Evolutionary conservation across 2,113 vertebrate genomes (phyloP).

Genomic region (Herpailurus yagouaroundi): DNA sequence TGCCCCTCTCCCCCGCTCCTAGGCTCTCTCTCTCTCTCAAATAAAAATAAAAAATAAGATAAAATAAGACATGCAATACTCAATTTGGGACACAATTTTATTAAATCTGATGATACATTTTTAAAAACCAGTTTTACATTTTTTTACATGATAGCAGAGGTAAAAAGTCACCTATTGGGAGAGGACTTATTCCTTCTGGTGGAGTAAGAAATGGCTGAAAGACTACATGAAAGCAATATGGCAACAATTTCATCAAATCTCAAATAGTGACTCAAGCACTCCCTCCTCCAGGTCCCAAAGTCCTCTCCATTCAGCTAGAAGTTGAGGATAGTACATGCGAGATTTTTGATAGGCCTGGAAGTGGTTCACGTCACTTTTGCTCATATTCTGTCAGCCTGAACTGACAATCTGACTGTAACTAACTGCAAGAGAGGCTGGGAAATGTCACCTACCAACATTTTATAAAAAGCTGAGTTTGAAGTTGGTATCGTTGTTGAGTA

Average conservation of each 20-base stretch:
- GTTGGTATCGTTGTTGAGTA: background rate
- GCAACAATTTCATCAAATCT: background rate
- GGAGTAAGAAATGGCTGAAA: background rate
- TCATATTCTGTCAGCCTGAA: background rate
- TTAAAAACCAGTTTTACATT: background rate
- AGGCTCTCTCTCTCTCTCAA: no score
- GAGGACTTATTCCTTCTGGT: background rate
- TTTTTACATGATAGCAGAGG: background rate
- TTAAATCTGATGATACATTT: background rate
- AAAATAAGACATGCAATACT: background rate
- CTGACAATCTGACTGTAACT: background rate
- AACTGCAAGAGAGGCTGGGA: background rate
- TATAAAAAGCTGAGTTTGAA: background rate
- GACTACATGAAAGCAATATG: background rate
- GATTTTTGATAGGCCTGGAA: background rate
- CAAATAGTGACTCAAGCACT: background rate
- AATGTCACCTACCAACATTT: background rate
- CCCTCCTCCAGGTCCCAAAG: background rate
- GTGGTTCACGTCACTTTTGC: background rate
- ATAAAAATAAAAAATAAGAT: no score
- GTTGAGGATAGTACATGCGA: background rate
- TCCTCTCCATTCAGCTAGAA: background rate
- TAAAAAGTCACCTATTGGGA: background rate
- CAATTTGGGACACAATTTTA: background rate
- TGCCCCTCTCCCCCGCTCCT: no score